Evolutionary conservation across 2,113 vertebrate species (phyloP), one percentile per base, ranked within the genome.

Genomic region (Lycaon pictus): DNA sequence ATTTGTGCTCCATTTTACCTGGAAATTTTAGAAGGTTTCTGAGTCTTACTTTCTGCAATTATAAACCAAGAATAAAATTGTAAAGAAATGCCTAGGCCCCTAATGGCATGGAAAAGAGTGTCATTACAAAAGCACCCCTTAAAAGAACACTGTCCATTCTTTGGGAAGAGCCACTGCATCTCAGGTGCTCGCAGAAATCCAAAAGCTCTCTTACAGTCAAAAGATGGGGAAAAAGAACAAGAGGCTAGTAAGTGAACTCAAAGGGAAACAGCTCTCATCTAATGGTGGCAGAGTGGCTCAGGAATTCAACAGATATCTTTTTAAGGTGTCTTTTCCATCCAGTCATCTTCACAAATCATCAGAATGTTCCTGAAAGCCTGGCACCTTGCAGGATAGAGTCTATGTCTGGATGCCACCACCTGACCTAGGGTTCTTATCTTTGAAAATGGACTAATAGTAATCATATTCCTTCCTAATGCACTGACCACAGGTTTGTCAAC

Each of bases 41-140:
- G 16, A 80, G 51, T 62, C 60, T 92, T 80, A 72, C 27, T 83
- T 93, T 88, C 69, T 88, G 27, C 17, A 88, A 13, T 80, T 92
- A 48, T 25, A 53, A 67, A 90, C 5, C 5, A 56, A 27, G 51
- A 93, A 87, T 55, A 48, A 58, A n/a, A 11, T 43, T 43, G 22
- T 37, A 51, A 74, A 93, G 56, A 87, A 82, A 71, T 65, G 17
- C 29, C 13, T 53, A 25, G 11, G 4, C 29, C 8, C 92, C 51
- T 32, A 22, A n/a, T 55, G 32, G 0, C 22, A 56, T 17, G 55
- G 65, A 72, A 43, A n/a, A 32, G 23, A n/a, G 7, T 56, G n/a
- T 93, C 35, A 37, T 67, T 65, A 43, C 4, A 22, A 58, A 76
- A 89, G 60, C 74, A 27, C 17, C 15, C 53, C 25, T 55, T 25